These are phyloP conservation scores for Nestor notabilis DNA, from an alignment of 2,113 vertebrate species.

Conservation along the genomic window DNA sequence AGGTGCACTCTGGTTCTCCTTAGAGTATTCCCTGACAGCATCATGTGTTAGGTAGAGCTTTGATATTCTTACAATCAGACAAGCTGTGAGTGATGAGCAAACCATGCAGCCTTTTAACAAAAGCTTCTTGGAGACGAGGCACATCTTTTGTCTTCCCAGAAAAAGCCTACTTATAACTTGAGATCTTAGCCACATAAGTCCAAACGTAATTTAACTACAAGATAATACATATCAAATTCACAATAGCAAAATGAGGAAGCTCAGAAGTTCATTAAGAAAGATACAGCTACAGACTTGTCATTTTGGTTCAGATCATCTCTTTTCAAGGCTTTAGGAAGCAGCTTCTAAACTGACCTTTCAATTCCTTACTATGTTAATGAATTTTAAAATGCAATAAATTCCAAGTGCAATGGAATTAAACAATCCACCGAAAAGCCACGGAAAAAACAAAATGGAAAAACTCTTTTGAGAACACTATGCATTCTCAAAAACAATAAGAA, in stretches of 20 bases:
- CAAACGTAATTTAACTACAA: background rate
- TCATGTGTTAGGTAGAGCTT: background rate
- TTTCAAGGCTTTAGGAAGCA: background rate
- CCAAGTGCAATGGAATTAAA: background rate
- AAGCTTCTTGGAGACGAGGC: background rate
- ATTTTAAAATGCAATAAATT: background rate
- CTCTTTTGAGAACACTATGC: background rate
- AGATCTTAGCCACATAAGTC: background rate
- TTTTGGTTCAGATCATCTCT: background rate
- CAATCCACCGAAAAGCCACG: background rate
- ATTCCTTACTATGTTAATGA: background rate
- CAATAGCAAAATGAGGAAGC: background rate
- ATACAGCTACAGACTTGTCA: background rate
- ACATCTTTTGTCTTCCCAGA: background rate
- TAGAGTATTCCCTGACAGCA: background rate
- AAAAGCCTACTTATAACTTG: background rate
- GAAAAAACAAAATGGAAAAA: background rate
- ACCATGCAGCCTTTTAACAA: background rate
- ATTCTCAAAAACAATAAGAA: background rate
- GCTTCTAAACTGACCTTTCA: background rate
- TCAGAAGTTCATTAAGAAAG: background rate
- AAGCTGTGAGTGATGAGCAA: background rate
- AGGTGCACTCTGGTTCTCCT: background rate
- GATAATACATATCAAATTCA: background rate
- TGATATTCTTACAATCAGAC: background rate